Base-by-base conservation (phyloP, 2,113 vertebrate species). In the Ptyas mucosa region DNA sequence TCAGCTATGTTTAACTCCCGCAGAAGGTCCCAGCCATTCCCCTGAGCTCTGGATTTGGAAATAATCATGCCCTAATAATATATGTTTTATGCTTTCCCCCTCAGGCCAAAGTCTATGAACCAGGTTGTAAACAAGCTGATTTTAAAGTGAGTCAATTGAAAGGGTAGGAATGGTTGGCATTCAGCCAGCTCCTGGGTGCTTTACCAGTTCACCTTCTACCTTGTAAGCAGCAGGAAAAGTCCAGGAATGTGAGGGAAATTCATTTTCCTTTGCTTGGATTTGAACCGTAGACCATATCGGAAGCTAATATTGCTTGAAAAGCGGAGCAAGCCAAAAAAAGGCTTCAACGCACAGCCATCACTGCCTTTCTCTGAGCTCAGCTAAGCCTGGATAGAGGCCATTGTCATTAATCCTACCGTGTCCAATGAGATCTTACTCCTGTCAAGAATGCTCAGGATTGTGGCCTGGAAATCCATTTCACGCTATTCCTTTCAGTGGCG, bases 371-470 rank as follows among this genome's bases (percentile, higher is more conserved):
- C 85, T 52, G 49, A 24, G 49, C 85, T 14, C 8, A 29, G 12
- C 49, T 52, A 29, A 29, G 24, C 26, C 46, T 52, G 85, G 85
- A 18, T 87, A 6, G 24, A 87, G 26, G 49, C 49, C 46, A 52
- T 52, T 18, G 10, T 26, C 3, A 46, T 46, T 23, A 58, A 58
- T 58, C 52, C 49, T 14, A 53, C 34, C 4, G 0, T 26, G 43
- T n/a, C 91, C 87, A 90, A 54, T 64, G 1, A 75, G 90, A 92
- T 94, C 89, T 91, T 10, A 26, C 54, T 54, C 69, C 52, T 46
- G 69, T 46, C 52, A 91, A 85, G 52, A 29, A 1, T 26, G 64
- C n/a, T 57, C 0, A 0, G 75, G 34, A 26, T 20, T 49, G 24
- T 46, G 49, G 43, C 46, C 57, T 64, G 87, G 14, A 64, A 87